phyloP scores from a whole-genome alignment of 2,113 vertebrate genomes.

The Promerops cafer region DNA sequence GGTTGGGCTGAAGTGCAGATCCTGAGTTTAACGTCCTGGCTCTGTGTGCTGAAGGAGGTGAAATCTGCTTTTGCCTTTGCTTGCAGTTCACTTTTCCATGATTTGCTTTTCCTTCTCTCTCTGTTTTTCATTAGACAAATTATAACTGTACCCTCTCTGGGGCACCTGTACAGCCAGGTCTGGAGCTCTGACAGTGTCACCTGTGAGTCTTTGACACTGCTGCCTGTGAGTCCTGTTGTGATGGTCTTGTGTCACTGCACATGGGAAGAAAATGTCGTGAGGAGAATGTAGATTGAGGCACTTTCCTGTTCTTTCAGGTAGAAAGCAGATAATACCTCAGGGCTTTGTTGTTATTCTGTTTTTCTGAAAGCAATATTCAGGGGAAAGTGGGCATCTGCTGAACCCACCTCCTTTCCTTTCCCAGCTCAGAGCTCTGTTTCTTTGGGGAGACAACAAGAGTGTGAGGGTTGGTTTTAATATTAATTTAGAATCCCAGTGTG shows the following conservation, averaged over 20 bases:
- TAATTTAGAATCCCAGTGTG: neutral
- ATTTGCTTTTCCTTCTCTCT: neutral
- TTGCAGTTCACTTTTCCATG: neutral
- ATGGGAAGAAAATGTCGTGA: neutral
- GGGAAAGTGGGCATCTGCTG: neutral
- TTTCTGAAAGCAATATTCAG: neutral
- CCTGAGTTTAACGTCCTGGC: neutral
- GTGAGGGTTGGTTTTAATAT: neutral
- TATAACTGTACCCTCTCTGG: neutral
- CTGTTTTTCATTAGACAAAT: neutral
- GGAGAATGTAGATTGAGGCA: neutral
- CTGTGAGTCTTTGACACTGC: neutral
- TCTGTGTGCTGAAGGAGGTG: neutral
- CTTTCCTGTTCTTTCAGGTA: neutral
- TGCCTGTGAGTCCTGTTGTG: neutral
- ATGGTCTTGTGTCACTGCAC: neutral
- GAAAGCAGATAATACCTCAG: neutral
- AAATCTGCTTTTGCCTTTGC: neutral
- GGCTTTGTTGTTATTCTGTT: neutral
- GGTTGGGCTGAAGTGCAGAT: neutral
- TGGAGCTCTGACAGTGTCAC: neutral
- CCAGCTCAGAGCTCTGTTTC: neutral
- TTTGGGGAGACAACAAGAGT: neutral
- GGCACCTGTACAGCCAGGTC: neutral
- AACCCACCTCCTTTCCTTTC: neutral